phyloP scores from a whole-genome alignment of 2,888 invertebrate genomes.

The Cylindroiulus punctatus region DNA sequence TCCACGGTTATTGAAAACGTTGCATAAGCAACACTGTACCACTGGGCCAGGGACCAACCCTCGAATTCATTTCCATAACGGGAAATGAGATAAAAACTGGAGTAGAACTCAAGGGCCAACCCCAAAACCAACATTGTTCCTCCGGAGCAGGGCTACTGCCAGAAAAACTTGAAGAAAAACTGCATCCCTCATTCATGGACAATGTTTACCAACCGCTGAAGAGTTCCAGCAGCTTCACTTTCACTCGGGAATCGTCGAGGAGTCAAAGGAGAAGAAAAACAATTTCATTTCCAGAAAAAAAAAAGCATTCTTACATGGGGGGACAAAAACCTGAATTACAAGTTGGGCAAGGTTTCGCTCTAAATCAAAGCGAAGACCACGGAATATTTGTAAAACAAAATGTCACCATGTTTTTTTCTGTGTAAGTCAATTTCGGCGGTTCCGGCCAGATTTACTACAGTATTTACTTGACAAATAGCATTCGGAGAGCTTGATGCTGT shows the following conservation, averaged over 20 bases:
- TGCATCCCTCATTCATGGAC: neutral
- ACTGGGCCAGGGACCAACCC: slow-evolving; percentile 21
- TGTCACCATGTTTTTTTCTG: neutral
- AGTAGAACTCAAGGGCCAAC: slow-evolving; percentile 25
- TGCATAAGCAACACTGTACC: slow-evolving; percentile 27
- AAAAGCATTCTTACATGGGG: neutral
- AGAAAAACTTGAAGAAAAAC: neutral
- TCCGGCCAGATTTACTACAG: neutral
- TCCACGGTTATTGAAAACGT: neutral
- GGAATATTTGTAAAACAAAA: neutral
- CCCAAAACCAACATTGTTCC: slow-evolving; percentile 32
- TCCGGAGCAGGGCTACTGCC: neutral
- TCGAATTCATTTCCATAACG: slow-evolving; percentile 3
- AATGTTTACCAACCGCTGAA: neutral
- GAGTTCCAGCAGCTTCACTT: neutral
- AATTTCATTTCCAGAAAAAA: neutral
- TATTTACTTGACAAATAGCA: neutral
- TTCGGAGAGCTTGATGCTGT: neutral
- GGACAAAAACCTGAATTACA: neutral
- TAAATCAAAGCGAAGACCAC: neutral
- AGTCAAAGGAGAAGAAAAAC: neutral
- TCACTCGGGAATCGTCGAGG: slow-evolving; percentile 4
- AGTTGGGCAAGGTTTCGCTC: neutral
- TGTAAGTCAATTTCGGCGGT: neutral
- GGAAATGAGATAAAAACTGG: slow-evolving; percentile 6